Base-by-base conservation (phyloP, 1,140 invertebrate species). In the Tetramorium simillimum region DNA sequence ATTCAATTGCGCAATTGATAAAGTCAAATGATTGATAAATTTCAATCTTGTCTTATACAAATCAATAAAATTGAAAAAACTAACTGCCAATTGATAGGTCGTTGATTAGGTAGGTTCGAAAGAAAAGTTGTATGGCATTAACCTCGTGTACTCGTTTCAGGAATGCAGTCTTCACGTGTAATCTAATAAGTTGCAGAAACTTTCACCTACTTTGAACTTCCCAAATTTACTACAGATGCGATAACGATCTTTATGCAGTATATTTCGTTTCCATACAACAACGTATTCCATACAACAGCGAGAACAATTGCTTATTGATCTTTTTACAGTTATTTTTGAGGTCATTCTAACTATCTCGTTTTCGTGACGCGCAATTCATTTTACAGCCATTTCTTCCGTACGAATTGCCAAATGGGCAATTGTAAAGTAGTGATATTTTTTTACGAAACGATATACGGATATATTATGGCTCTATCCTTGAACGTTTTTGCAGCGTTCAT, bases 141-240 rank as follows among this genome's bases (percentile, higher is more conserved):
- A 81, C 43, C 43, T 72, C 14, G 21, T 56, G 65, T 6, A 58
- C 33, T 46, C 51, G 7, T 80, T 60, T 60, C 43, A 16, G 46
- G 70, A 89, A 76, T 72, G 12, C 69, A 56, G 21, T 88, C 72
- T 58, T 81, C 60, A 76, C 72, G 56, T 67, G 82, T 82, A 91
- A 89, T 87, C 84, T 62, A 85, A 82, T 88, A 78, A 87, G 60
- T 82, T 86, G 75, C 82, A 69, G 51, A 78, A 90, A 89, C 88
- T 91, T 92, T 92, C 90, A 88, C 85, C 86, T 82, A 86, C 60
- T 90, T 89, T 33, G 63, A 70, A 80, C 43, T 80, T 70, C 67
- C 60, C 43, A 49, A 77, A 70, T 49, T 49, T 77, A 82, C 24
- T 40, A 10, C 10, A 40, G 65, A 86, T 67, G 24, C 28, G 6